Evolutionary conservation across 2,113 vertebrate genomes (phyloP).

Genomic region (Catharus bicknelli): DNA sequence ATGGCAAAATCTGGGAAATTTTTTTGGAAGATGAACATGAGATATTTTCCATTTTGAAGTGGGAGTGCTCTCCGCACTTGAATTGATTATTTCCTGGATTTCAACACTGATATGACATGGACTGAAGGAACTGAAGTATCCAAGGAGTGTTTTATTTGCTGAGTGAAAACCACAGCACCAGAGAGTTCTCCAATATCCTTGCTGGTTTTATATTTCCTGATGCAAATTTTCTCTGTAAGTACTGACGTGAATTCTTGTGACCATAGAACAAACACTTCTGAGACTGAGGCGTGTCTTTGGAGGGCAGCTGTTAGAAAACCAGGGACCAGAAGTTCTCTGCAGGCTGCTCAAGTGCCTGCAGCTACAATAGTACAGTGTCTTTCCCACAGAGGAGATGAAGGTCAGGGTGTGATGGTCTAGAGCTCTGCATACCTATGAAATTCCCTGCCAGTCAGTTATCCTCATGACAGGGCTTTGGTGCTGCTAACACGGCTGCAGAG

Average conservation of each 20-base stretch:
- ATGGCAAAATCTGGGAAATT: neutral
- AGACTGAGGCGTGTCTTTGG: neutral
- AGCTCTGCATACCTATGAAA: neutral
- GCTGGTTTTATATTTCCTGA: neutral
- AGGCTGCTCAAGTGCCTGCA: neutral
- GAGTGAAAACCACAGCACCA: neutral
- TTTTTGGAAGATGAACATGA: neutral
- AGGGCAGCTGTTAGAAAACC: neutral
- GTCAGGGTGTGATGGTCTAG: neutral
- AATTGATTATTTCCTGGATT: neutral
- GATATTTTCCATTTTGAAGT: neutral
- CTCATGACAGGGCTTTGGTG: accelerated
- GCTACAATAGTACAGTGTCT: neutral
- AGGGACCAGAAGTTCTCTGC: neutral
- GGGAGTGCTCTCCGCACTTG: neutral
- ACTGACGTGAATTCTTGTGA: neutral
- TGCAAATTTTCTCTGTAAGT: neutral
- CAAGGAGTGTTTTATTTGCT: neutral
- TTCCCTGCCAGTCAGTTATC: neutral
- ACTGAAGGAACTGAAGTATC: neutral
- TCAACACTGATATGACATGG: neutral
- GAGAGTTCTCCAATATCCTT: neutral
- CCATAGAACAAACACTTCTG: neutral
- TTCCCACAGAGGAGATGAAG: neutral
- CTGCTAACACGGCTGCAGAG: neutral